Base-by-base conservation (phyloP, 2,797 vertebrate genomes). In the Phrynocephalus guinanensis region DNA sequence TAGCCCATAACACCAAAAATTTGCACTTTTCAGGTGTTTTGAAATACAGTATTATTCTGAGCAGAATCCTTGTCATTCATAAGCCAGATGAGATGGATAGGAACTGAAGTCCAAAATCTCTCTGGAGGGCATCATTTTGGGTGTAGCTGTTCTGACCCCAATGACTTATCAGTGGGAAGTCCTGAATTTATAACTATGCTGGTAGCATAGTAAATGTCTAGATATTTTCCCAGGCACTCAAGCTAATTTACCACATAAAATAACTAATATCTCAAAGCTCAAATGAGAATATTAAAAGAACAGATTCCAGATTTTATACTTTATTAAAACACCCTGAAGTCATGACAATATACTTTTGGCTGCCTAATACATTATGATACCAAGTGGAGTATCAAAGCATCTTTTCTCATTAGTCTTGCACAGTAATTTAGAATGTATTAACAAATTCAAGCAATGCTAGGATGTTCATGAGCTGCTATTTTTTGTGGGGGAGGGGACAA, bases 281-380 rank as follows among this genome's bases (percentile, higher is more conserved):
- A 24, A 70, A 60, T 3, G 13, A 72, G 0, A 81, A 22, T 83
- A 82, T 16, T n/a, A 63, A 87, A 85, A 82, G 30, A 76, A 86
- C 52, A 71, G 66, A 79, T 73, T 81, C 16, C 0, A 0, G 52
- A 75, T 33, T 24, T 3, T 28, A 6, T 44, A 79, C 26, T 26
- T 26, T 71, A 11, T 44, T 26, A 26, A 71, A 80, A 72, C 26
- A 76, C 18, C 3, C 26, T 70, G 77, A 85, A 86, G 9, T 6
- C 16, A 26, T 1, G 30, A 4, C 44, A 24, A 26, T 38, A 28
- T 38, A 79, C 1, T 79, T 52, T 79, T 52, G 76, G 60, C 22
- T 66, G 33, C 52, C 33, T 83, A n/a, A 60, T 26, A 56, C 3
- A 1, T 60, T 48, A 67, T 26, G 5, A 44, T 56, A 0, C 73